Evolutionary conservation across 1,140 invertebrate genomes (phyloP).

Genomic region (Papilio polyxenes): DNA sequence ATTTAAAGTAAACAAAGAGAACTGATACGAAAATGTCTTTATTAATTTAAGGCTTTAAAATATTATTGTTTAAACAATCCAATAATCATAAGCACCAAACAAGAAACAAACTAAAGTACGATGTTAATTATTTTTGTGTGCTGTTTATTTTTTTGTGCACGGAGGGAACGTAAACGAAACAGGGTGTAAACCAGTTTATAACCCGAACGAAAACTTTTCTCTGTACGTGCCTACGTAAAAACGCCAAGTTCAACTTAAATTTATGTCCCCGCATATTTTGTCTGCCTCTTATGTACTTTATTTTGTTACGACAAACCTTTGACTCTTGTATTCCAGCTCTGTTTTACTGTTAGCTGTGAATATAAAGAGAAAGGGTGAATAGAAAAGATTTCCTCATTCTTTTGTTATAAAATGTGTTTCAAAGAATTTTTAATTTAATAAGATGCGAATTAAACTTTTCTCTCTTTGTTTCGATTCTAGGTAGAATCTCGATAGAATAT

Average conservation of each 20-base stretch:
- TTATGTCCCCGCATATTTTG: slow-evolving; percentile 26
- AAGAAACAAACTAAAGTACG: neutral
- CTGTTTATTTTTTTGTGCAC: slow-evolving; percentile 22
- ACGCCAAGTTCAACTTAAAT: slow-evolving; percentile 12
- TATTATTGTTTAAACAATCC: neutral
- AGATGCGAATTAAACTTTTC: no score
- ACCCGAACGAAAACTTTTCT: slow-evolving; percentile 8
- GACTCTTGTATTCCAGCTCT: neutral
- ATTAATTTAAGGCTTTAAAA: neutral
- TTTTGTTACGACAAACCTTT: slow-evolving; percentile 28
- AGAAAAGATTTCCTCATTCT: neutral
- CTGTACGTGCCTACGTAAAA: slow-evolving; percentile 23
- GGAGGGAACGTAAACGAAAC: neutral
- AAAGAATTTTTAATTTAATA: neutral
- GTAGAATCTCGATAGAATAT: no score
- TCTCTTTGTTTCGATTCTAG: no score
- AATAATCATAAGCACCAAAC: neutral
- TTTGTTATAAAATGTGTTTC: neutral
- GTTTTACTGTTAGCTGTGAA: slow-evolving; percentile 15
- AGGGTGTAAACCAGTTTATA: slow-evolving; percentile 27
- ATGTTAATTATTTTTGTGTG: neutral
- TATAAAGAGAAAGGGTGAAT: neutral
- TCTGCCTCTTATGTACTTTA: slow-evolving; percentile 19
- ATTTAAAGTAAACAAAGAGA: no score
- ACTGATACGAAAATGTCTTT: no score